A percentile compares a stretch with the other conserved stretches of the same genome.
These are phyloP conservation scores for Trissolcus japonicus DNA, from an alignment of 2,888 invertebrate species.

Conservation along the genomic window DNA sequence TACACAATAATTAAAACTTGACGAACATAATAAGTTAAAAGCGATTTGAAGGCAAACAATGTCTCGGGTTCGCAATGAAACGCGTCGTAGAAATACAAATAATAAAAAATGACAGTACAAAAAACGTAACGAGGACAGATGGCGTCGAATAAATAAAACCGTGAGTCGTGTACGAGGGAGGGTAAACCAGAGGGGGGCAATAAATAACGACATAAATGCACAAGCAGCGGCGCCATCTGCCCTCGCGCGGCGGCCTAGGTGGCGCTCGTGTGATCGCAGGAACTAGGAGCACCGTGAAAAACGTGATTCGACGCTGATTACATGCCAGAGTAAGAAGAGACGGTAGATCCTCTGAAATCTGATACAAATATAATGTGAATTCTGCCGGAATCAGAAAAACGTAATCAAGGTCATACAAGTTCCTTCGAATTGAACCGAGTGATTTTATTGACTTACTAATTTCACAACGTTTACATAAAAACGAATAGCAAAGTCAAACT, in stretches of 20 bases:
- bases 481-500: too few species aligned
- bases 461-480: too few species aligned
- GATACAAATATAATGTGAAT: too few species aligned
- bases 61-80: not conserved
- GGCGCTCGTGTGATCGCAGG: conserved; percentile 37
- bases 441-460: too few species aligned
- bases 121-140: conserved; percentile 22
- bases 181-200: conserved; percentile 8
- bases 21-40: not conserved
- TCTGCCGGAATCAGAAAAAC: too few species aligned
- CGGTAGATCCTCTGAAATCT: too few species aligned
- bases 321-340: not conserved
- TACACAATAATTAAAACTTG: not conserved
- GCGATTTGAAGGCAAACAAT: not conserved
- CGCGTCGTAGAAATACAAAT: not conserved
- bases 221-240: conserved; percentile 29
- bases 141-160: conserved; percentile 36
- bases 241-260: conserved; percentile 16
- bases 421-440: too few species aligned
- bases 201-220: conserved; percentile 39
- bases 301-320: not conserved
- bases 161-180: not conserved
- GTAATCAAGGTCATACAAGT: too few species aligned
- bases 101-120: conserved; percentile 1
- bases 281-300: conserved; percentile 13